Evolutionary conservation across 2,888 invertebrate genomes (phyloP), one percentile per base, ranked within the genome.

Genomic region (Mystacides longicornis): DNA sequence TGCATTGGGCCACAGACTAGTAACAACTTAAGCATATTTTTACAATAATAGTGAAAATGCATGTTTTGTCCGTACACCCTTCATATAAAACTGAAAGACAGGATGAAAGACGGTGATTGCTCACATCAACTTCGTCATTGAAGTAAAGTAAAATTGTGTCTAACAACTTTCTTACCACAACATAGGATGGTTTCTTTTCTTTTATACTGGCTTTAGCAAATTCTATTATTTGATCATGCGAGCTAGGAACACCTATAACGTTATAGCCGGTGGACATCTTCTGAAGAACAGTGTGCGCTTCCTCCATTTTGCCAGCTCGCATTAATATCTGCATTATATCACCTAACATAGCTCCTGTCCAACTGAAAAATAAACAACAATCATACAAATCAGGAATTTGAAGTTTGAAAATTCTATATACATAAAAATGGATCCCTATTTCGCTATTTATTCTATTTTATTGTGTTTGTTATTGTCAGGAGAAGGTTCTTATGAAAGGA

Each of bases 261-360:
- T 77, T 71, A 61, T 77, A 74, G 21, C 75, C 68, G 48, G 69
- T 71, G 48, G 77, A 70, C 21, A 86, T 70, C 60, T 76, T 74
- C 14, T 77, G 72, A 61, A 82, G 73, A 0, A 84, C 70, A 11
- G 67, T 66, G 52, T 68, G 68, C 3, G 81, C 80, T 61, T 79
- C 77, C 2, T 79, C 71, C 59, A 80, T 79, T 56, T 79, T 71
- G 20, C 72, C 69, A 33, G 70, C 75, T 55, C 73, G 69, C 14
- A 79, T 57, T 23, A 71, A 68, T 1, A 84, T 63, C 0, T 70
- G 68, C 58, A 85, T 69, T 37, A 86, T 71, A 63, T 82, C 76
- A 3, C 82, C 82, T 48, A 85, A 67, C 71, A 83, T 76, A 56
- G 74, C 73, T 1, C 83, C 85, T 7, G 80, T 79, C 70, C 83